phyloP scores from a whole-genome alignment of 2,113 vertebrate species.

The Indri indri region DNA sequence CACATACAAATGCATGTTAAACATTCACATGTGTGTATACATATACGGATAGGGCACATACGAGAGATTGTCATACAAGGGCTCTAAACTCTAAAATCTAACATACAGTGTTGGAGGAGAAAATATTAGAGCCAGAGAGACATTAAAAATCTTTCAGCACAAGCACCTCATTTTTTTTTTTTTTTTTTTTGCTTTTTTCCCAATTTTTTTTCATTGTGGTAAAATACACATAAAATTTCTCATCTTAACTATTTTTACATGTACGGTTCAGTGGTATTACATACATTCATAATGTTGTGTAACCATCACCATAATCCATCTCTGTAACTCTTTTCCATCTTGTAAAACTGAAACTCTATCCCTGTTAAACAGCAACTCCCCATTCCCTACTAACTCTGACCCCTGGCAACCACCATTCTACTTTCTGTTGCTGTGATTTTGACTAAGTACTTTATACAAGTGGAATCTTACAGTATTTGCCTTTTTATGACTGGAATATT shows the following conservation, averaged over 20 bases:
- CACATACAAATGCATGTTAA: constrained; percentile 47
- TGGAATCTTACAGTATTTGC: background rate
- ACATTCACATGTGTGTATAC: background rate
- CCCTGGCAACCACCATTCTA: background rate
- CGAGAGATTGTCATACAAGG: background rate
- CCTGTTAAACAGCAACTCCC: background rate
- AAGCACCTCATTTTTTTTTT: background rate
- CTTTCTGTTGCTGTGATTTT: background rate
- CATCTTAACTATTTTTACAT: background rate
- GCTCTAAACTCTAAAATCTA: background rate
- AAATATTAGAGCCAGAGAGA: background rate
- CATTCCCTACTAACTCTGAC: background rate
- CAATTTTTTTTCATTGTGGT: background rate
- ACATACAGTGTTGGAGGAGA: background rate
- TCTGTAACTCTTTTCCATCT: background rate
- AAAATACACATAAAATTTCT: background rate
- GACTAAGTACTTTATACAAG: background rate
- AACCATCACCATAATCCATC: too few relatives aligned
- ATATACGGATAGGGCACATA: background rate
- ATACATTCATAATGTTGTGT: background rate
- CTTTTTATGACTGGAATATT: background rate
- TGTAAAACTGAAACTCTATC: background rate
- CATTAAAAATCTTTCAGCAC: background rate
- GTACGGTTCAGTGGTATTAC: background rate
- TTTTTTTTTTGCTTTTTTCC: background rate